Base-by-base conservation (phyloP, 1,140 invertebrate genomes). In the Samia ricini region DNA sequence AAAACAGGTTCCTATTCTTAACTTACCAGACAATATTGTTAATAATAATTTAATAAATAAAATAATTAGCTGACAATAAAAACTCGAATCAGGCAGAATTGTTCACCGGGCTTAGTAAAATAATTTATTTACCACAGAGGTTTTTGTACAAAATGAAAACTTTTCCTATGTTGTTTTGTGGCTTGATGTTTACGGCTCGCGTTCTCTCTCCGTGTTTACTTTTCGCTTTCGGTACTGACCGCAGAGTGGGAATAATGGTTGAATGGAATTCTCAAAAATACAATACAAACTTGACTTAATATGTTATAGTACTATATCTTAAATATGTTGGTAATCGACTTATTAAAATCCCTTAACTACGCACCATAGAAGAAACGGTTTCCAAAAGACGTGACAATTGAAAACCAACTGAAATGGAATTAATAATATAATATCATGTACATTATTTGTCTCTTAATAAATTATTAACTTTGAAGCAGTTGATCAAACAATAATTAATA, bases 91-190 rank as follows among this genome's bases (percentile, higher is more conserved):
- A n/a, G 24, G 36, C n/a, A 21, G 56, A 68, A 68, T 61, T 70
- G 63, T 73, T 69, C 63, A 65, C 60, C n/a, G 49, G 67, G n/a
- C n/a, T n/a, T 42, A 48, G 42, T 58, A 19, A 66, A 74, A 74
- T 71, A 68, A 68, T 64, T 65, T 63, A 71, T 57, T 52, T 54
- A 60, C 24, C 56, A 15, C 24, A 26, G 68, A 50, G 65, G 65
- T 68, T 71, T 69, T 61, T 64, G 56, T 61, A 68, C 58, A 56
- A 61, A 68, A 61, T 52, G 36, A 56, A n/a, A 74, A 74, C 64
- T 71, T 74, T 74, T 71, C 72, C 63, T 68, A 71, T 64, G 66
- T 64, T 69, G 68, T 74, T 72, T 66, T 69, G 72, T 55, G 72
- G 72, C 56, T 63, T 62, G 60, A 60, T 64, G 62, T 69, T 73